Base-by-base conservation (phyloP, 1,140 invertebrate genomes). In the Leptopilina clavipes region DNA sequence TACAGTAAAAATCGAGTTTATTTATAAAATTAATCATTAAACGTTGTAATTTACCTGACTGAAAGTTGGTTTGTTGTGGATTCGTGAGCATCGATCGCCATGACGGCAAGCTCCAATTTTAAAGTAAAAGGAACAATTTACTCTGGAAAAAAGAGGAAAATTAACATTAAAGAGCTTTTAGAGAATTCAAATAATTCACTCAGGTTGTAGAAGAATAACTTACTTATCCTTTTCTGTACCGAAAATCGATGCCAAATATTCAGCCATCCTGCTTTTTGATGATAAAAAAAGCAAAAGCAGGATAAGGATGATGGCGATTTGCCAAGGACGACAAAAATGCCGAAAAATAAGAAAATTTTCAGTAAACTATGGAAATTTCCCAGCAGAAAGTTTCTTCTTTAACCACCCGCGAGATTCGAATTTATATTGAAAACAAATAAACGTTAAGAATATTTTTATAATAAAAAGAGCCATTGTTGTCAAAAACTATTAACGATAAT, bases 61-160 rank as follows among this genome's bases (percentile, higher is more conserved):
- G 89, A 99, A 99, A 19, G 98, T 99, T 11, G 98, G 98, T 90
- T 99, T 99, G 89, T 99, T 99, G 89, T 99, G 98, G 81, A 99
- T 97, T 84, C 98, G 92, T 1, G 98, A 99, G 90, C 98, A 99
- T 76, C 98, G 93, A 89, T 99, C 98, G 14, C 98, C 98, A 92
- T 99, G 98, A 83, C 98, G 93, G 90, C 98, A 99, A 45, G 98
- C 98, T 88, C 98, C 98, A 82, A 99, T 99, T 93, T 99, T 99
- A 90, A 99, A 99, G 88, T 99, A 99, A 93, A 99, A 99, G 3
- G 98, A 99, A 91, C 98, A 99, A 90, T 99, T 99, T 74, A 99
- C 98, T 92, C 97, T 99, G 92, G 86, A 95, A 95, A 89, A 86
- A 83, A 86, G 85, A 81, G 84, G 56, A 71, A 79, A 45, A 43